phyloP scores from a whole-genome alignment of 2,113 vertebrate species.

The Tor tambroides region DNA sequence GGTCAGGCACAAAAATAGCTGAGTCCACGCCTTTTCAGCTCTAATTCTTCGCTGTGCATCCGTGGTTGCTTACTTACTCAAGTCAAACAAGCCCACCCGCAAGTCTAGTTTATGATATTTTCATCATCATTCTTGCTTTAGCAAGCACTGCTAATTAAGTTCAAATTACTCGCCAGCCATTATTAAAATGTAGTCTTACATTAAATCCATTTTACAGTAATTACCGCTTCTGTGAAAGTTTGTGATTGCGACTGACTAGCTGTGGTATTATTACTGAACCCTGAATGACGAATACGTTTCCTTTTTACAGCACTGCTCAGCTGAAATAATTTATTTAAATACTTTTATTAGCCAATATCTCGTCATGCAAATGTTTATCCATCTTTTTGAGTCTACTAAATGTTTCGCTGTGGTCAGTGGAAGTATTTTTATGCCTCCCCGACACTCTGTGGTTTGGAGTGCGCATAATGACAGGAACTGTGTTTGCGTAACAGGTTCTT shows the following conservation, averaged over 20 bases:
- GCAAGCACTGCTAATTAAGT: not conserved
- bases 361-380: constrained; percentile 71
- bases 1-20: no score
- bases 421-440: constrained; percentile 69
- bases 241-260: not conserved
- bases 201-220: constrained; percentile 14
- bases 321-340: constrained; percentile 68
- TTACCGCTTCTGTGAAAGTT: not conserved
- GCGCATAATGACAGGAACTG: constrained; percentile 44
- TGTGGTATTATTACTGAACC: constrained; percentile 48
- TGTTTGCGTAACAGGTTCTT: constrained; percentile 71
- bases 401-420: constrained; percentile 61
- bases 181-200: not conserved
- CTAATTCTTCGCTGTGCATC: no score
- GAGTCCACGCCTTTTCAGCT: no score
- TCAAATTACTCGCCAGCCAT: not conserved
- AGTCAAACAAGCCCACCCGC: not conserved
- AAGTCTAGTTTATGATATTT: constrained; percentile 3
- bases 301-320: constrained; percentile 75
- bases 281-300: constrained; percentile 70
- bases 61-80: not conserved
- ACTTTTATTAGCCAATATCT: constrained; percentile 75
- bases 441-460: constrained; percentile 59
- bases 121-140: not conserved
- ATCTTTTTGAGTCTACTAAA: constrained; percentile 44